Conservation (phyloP, 2,113 vertebrate species). For the Galeopterus variegatus region DNA sequence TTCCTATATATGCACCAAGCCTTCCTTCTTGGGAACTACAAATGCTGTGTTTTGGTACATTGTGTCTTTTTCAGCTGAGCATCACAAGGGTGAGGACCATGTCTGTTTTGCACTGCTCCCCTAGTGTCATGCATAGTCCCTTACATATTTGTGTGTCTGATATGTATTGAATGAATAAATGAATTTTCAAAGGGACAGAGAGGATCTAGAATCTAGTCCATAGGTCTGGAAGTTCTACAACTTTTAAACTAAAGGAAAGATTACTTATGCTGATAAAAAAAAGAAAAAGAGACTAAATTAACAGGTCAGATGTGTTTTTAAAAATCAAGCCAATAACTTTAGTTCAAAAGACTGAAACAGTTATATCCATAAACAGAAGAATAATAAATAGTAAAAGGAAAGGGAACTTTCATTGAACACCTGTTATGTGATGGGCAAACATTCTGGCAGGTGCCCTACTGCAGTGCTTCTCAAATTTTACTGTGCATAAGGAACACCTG, state of each 20-base stretch:
- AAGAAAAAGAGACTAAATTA: background rate
- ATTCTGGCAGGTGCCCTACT: background rate
- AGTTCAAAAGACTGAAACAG: background rate
- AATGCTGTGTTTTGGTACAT: background rate
- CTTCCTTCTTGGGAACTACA: background rate
- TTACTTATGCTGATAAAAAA: background rate
- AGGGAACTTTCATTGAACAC: background rate
- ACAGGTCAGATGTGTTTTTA: background rate
- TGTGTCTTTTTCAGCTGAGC: background rate
- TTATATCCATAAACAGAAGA: background rate
- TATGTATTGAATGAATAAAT: background rate
- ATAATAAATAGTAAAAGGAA: background rate
- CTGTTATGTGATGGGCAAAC: background rate
- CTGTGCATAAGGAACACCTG: background rate
- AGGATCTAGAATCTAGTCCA: background rate
- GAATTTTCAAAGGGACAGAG: background rate
- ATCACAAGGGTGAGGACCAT: background rate
- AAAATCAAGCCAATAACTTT: background rate
- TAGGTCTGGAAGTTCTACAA: background rate
- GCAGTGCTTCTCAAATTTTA: background rate
- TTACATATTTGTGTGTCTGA: background rate
- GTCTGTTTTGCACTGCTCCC: background rate
- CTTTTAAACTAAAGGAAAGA: background rate
- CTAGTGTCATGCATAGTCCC: background rate
- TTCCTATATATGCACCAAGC: background rate